Percentiles rank a stretch among this genome's conserved stretches.
Evolutionary conservation across 2,113 vertebrate species (phyloP).

Genomic region (Oostethus manadensis): DNA sequence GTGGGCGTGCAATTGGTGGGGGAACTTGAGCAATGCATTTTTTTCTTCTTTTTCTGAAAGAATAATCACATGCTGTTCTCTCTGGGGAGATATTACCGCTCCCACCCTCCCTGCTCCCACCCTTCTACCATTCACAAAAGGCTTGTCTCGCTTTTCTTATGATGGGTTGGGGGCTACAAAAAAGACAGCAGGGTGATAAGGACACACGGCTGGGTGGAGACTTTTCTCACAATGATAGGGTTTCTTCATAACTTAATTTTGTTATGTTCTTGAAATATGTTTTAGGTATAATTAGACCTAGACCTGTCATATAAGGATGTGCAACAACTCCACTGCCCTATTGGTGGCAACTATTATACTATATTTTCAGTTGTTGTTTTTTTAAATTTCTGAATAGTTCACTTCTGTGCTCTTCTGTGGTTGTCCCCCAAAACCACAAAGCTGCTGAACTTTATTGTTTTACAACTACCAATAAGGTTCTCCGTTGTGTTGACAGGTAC

Average conservation of each 20-base stretch:
- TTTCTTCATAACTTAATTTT: slow-evolving; percentile 41
- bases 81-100: slow-evolving; percentile 55
- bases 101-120: not conserved
- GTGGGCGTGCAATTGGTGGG: slow-evolving; percentile 13
- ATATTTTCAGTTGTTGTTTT: too few relatives aligned
- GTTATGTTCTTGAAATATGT: too few relatives aligned
- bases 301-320: too few relatives aligned
- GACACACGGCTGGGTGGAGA: slow-evolving; percentile 12
- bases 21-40: slow-evolving; percentile 57
- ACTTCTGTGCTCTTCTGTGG: too few relatives aligned
- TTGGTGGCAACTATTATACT: too few relatives aligned
- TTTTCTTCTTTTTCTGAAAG: slow-evolving; percentile 58
- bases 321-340: too few relatives aligned
- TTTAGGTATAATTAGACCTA: too few relatives aligned
- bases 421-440: too few relatives aligned
- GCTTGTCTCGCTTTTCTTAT: slow-evolving; percentile 51
- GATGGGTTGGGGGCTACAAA: slow-evolving; percentile 15
- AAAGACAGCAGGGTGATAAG: slow-evolving; percentile 19
- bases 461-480: too few relatives aligned
- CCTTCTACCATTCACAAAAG: slow-evolving; percentile 53
- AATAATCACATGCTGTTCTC: slow-evolving; percentile 64
- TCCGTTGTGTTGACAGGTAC: too few relatives aligned
- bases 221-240: slow-evolving; percentile 70
- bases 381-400: too few relatives aligned
- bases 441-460: too few relatives aligned